A percentile compares a stretch with the other conserved stretches of the same genome.
Evolutionary conservation across 2,888 invertebrate genomes (phyloP).

Genomic region (Tipula unca): DNA sequence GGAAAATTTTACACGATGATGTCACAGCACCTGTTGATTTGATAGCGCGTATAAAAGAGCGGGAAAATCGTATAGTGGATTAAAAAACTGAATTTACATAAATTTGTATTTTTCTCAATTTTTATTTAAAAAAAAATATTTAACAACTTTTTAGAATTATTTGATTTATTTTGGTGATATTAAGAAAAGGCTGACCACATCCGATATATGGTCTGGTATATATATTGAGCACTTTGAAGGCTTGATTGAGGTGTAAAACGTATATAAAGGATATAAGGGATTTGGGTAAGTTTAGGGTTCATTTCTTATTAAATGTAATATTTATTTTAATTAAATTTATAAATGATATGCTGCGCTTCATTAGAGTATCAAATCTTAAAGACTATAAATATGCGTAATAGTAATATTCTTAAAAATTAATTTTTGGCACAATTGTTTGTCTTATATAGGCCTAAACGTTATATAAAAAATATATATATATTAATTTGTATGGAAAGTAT

Average conservation of each 20-base stretch:
- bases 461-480: background rate
- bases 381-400: background rate
- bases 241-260: background rate
- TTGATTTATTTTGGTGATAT: background rate
- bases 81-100: background rate
- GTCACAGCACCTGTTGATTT: background rate
- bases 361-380: background rate
- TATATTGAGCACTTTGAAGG: background rate
- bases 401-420: background rate
- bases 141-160: background rate
- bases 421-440: background rate
- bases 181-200: background rate
- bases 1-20: background rate
- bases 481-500: background rate
- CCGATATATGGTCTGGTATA: background rate
- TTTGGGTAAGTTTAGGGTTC: background rate
- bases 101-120: background rate
- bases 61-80: background rate
- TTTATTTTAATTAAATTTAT: background rate
- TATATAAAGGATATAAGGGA: background rate
- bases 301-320: background rate
- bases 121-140: background rate
- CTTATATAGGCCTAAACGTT: background rate
- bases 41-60: background rate
- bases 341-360: background rate